Evolutionary conservation across 1,140 invertebrate species (phyloP).

Genomic region (Homalodisca vitripennis): DNA sequence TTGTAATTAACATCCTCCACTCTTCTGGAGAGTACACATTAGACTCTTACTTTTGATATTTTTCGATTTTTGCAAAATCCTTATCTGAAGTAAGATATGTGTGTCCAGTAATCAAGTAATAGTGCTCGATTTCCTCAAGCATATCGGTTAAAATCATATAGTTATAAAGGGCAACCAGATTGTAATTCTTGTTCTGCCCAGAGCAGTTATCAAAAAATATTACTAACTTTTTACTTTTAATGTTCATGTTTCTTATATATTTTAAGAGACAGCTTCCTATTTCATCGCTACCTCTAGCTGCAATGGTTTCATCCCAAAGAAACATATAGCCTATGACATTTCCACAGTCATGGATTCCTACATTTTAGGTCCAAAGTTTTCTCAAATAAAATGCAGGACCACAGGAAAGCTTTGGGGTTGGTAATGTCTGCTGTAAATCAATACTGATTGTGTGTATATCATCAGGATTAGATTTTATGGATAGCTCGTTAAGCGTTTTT

Average conservation of each 20-base stretch:
- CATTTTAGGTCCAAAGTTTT: constrained; percentile 38
- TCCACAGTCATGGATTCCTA: constrained; percentile 37
- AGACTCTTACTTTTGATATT: constrained; percentile 11
- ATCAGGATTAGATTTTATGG: constrained; percentile 10
- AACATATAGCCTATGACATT: constrained; percentile 35
- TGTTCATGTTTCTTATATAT: constrained; percentile 22
- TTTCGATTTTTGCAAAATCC: constrained; percentile 28
- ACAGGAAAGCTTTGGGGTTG: constrained; percentile 33
- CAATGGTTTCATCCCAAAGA: constrained; percentile 36
- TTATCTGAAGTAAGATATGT: constrained; percentile 20
- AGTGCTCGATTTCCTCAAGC: constrained; percentile 8
- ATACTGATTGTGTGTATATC: constrained; percentile 21
- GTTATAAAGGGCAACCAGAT: not conserved
- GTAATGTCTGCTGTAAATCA: constrained; percentile 32
- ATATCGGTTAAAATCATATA: constrained; percentile 13
- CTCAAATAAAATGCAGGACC: constrained; percentile 34
- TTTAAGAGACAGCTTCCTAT: constrained; percentile 24
- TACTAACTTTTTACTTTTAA: constrained; percentile 15
- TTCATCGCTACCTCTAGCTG: constrained; percentile 31
- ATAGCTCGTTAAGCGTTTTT: not conserved
- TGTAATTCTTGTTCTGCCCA: constrained; percentile 4
- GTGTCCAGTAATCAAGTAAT: constrained; percentile 21
- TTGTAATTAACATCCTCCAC: constrained; percentile 18
- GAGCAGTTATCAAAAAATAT: constrained; percentile 25
- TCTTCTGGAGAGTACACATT: constrained; percentile 2